phyloP scores from a whole-genome alignment of 2,888 invertebrate species.

The Caenorhabditis wallacei region DNA sequence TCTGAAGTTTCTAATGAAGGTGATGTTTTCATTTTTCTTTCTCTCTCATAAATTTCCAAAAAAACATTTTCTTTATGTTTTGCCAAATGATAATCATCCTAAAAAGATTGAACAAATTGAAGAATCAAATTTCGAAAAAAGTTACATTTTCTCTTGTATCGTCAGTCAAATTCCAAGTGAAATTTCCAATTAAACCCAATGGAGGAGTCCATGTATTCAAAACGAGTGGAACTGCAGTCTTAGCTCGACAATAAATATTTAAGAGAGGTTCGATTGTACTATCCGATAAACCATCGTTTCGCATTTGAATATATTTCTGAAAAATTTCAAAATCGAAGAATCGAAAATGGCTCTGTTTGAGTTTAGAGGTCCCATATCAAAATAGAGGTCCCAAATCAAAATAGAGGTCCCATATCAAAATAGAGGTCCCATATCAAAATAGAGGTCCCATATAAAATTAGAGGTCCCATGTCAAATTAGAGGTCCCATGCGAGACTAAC shows the following conservation, averaged over 20 bases:
- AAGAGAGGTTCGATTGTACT: conserved; percentile 6
- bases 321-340: no score
- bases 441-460: no score
- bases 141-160: conserved; percentile 22
- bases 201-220: conserved; percentile 19
- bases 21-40: not conserved
- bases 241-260: conserved; percentile 28
- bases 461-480: no score
- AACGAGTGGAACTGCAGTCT: not conserved
- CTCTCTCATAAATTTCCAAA: not conserved
- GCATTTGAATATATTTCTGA: conserved; percentile 25
- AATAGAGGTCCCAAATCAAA: no score
- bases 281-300: not conserved
- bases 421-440: no score
- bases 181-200: conserved; percentile 17
- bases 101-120: not conserved
- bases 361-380: no score
- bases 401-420: no score
- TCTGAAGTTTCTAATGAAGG: not conserved
- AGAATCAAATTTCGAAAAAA: not conserved
- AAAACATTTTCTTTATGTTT: conserved; percentile 2
- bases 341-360: no score
- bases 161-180: conserved; percentile 28
- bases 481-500: no score
- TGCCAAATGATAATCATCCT: conserved; percentile 16